phyloP scores from a whole-genome alignment of 2,888 invertebrate species.

The Drosophila neotestacea region DNA sequence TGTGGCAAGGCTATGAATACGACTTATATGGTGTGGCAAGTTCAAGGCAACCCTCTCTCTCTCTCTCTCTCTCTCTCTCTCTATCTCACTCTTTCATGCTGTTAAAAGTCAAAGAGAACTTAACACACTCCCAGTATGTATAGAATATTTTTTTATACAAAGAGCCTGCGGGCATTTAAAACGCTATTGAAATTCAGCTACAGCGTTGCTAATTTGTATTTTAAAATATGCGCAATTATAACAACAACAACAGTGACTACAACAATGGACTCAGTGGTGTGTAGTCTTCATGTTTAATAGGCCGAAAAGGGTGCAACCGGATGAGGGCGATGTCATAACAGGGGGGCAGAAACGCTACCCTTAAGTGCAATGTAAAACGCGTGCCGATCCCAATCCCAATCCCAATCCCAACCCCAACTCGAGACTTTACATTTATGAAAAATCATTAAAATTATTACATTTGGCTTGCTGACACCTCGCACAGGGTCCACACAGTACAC shows the following conservation, averaged over 20 bases:
- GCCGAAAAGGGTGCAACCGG: constrained; percentile 73
- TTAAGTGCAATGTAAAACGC: constrained; percentile 65
- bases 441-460: constrained; percentile 81
- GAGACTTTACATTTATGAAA: constrained; percentile 73
- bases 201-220: constrained; percentile 82
- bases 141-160: constrained; percentile 18
- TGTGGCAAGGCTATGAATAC: constrained; percentile 19
- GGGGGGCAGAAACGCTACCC: constrained; percentile 57
- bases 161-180: constrained; percentile 68
- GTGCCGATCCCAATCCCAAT: constrained; percentile 36
- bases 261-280: constrained; percentile 74
- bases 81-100: neutral
- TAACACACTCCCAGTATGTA: constrained; percentile 56
- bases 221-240: constrained; percentile 81
- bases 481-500: constrained; percentile 1
- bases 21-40: constrained; percentile 33
- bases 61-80: constrained; percentile 21
- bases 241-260: constrained; percentile 43
- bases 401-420: neutral
- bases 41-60: constrained; percentile 55
- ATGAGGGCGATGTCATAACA: constrained; percentile 71
- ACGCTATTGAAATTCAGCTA: constrained; percentile 79
- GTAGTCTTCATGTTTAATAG: constrained; percentile 71
- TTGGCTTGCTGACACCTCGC: constrained; percentile 77
- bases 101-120: constrained; percentile 60